These are phyloP conservation scores for Micronycteris hirsuta DNA, from an alignment of 2,113 vertebrate species.

Conservation along the genomic window DNA sequence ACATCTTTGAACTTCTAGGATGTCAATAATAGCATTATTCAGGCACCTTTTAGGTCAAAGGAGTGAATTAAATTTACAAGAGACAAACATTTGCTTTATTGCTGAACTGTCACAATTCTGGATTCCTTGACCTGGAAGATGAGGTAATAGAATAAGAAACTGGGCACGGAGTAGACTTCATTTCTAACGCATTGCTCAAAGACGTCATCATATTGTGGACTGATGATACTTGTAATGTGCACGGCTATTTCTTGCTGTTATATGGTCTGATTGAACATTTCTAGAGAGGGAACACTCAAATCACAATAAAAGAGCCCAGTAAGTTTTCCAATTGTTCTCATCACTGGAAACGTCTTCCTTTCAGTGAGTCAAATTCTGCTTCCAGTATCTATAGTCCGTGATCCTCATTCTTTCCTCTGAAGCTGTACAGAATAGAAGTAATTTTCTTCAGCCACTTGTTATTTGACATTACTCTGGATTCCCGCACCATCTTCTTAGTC, in stretches of 20 bases:
- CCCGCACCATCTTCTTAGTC: background rate
- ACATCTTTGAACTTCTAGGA: background rate
- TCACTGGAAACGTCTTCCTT: constrained; percentile 16
- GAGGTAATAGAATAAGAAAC: background rate
- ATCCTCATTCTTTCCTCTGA: background rate
- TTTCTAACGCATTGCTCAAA: background rate
- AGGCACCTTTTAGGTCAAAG: background rate
- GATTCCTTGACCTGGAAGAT: background rate
- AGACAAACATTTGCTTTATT: constrained; percentile 30
- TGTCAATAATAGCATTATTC: background rate
- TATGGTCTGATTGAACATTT: background rate
- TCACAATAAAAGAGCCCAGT: background rate
- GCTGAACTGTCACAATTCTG: constrained; percentile 9
- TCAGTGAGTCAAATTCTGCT: background rate
- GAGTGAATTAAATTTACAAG: constrained; percentile 29
- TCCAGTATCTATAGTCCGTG: background rate
- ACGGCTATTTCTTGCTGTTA: background rate
- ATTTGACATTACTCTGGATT: background rate
- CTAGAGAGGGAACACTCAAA: background rate
- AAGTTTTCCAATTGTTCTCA: constrained; percentile 18
- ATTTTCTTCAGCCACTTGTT: background rate
- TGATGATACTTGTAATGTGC: background rate
- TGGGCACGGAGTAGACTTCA: background rate
- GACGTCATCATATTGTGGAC: background rate
- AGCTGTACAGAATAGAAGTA: background rate